Conservation (phyloP, 2,113 vertebrate genomes). For the Rattus norvegicus region GRCr8 NC_086019.1:30121501-30122000, state of each 20-base stretch:
- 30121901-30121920: neutral
- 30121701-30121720: constrained; percentile 19
- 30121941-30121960: neutral
- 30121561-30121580: neutral
- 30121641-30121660: neutral
- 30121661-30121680: neutral
- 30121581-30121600: constrained; percentile 16
- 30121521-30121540: constrained; percentile 5
- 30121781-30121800: neutral
- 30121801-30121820: neutral
- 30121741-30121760: neutral
- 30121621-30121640: constrained; percentile 18
- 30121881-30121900: neutral
- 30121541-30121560: neutral
- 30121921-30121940: neutral
- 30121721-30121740: neutral
- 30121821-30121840: neutral
- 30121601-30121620: constrained; percentile 8
- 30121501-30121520: neutral
- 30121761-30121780: neutral
- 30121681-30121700: neutral
- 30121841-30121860: neutral
- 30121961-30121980: neutral
- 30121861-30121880: neutral
- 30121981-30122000: constrained; percentile 47